Conservation (phyloP, 2,888 invertebrate species). For the Lasioglossum figueresi region DNA sequence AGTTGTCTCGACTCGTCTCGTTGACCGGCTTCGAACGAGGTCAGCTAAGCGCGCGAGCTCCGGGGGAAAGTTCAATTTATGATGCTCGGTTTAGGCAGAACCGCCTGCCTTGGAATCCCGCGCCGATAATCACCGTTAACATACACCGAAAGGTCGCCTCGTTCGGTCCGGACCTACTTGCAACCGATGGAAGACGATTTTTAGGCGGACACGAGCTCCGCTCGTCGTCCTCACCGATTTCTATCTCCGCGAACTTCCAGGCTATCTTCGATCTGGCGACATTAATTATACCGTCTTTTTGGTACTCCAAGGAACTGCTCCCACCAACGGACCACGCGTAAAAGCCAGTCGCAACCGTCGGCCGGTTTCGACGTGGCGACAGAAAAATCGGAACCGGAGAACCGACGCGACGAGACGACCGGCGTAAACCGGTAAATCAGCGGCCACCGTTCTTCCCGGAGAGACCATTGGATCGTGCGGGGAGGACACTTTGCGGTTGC, state of each 20-base stretch:
- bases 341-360: background rate
- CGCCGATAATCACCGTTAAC: conserved; percentile 59
- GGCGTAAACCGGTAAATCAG: conserved; percentile 18
- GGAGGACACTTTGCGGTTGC: background rate
- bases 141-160: conserved; percentile 57
- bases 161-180: conserved; percentile 49
- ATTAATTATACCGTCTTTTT: conserved; percentile 2
- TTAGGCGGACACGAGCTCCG: conserved; percentile 9
- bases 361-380: background rate
- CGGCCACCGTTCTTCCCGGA: conserved; percentile 1
- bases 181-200: conserved; percentile 48
- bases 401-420: background rate
- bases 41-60: conserved; percentile 52
- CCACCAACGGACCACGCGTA: background rate
- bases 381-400: conserved; percentile 10
- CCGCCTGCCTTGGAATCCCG: conserved; percentile 65
- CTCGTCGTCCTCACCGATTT: conserved; percentile 15
- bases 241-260: conserved; percentile 29
- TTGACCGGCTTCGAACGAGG: conserved; percentile 65
- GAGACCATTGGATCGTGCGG: conserved; percentile 11
- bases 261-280: conserved; percentile 14
- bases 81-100: conserved; percentile 67
- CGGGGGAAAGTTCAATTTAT: conserved; percentile 74
- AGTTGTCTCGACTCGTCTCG: background rate
- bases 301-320: background rate